These are phyloP conservation scores for Drosophila fuyamai DNA, from an alignment of 1,140 invertebrate species.

Conservation along the genomic window DNA sequence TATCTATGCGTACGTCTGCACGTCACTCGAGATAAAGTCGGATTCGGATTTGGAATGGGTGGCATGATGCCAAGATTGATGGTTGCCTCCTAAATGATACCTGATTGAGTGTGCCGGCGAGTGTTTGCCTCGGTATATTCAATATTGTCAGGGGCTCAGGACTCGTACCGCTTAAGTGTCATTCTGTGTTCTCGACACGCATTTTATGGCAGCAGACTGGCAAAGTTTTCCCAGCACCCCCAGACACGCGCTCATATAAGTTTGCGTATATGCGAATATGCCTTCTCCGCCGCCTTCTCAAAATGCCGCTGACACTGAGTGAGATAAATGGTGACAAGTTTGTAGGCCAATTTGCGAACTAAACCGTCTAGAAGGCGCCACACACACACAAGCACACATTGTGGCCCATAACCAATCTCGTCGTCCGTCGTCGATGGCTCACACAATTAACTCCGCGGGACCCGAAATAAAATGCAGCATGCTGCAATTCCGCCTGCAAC, in stretches of 20 bases:
- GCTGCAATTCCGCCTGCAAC: slow-evolving; percentile 51
- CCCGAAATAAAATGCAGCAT: slow-evolving; percentile 51
- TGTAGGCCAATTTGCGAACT: slow-evolving; percentile 79
- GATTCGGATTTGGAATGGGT: background rate
- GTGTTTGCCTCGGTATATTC: slow-evolving; percentile 49
- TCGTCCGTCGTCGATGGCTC: slow-evolving; percentile 56
- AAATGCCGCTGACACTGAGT: slow-evolving; percentile 73
- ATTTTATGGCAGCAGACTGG: slow-evolving; percentile 61
- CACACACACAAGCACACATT: slow-evolving; percentile 13
- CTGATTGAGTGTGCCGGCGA: slow-evolving; percentile 68
- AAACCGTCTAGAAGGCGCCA: slow-evolving; percentile 63
- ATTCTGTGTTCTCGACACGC: slow-evolving; percentile 79
- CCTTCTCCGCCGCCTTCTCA: background rate
- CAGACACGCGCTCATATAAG: slow-evolving; percentile 30
- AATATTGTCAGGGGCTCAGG: slow-evolving; percentile 31
- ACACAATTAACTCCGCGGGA: slow-evolving; percentile 70
- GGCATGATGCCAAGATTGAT: slow-evolving; percentile 65
- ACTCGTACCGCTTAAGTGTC: slow-evolving; percentile 68
- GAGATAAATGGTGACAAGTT: slow-evolving; percentile 82
- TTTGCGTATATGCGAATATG: slow-evolving; percentile 12
- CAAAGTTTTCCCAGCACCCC: slow-evolving; percentile 48
- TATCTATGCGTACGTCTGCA: slow-evolving; percentile 64
- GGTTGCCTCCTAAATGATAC: slow-evolving; percentile 74
- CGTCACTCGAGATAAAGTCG: slow-evolving; percentile 62
- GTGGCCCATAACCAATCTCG: slow-evolving; percentile 23